Evolutionary conservation across 2,113 vertebrate species (phyloP).

Genomic region (Sapayoa aenigma): DNA sequence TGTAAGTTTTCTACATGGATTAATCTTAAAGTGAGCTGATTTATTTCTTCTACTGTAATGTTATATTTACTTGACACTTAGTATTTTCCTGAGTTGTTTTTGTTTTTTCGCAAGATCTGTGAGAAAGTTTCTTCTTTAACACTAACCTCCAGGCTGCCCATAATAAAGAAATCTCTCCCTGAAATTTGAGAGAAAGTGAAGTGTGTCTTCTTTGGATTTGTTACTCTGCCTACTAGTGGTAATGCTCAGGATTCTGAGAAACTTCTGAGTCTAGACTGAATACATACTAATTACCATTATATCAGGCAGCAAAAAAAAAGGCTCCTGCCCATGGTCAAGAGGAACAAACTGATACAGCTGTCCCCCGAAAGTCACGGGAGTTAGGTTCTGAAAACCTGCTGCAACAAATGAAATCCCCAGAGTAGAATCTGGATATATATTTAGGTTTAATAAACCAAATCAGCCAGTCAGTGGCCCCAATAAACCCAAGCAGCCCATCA

Average conservation of each 20-base stretch:
- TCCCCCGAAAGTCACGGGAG: too few species aligned
- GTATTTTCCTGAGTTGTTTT: neutral
- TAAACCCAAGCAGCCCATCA: too few species aligned
- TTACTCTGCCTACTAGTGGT: neutral
- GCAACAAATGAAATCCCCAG: too few species aligned
- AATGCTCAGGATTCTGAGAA: neutral
- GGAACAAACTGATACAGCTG: neutral
- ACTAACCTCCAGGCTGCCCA: neutral
- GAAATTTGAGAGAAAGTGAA: neutral
- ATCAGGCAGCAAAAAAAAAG: neutral
- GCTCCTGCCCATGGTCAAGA: neutral
- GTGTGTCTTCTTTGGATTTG: neutral
- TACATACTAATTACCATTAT: neutral
- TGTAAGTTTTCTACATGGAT: neutral
- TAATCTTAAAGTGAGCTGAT: neutral
- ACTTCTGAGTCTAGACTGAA: neutral
- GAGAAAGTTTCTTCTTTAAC: neutral
- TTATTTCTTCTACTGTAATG: neutral
- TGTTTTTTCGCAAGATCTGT: neutral
- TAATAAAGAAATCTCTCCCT: neutral
- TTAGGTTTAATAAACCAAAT: too few species aligned
- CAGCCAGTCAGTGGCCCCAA: too few species aligned
- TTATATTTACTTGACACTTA: neutral
- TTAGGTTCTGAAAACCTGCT: too few species aligned
- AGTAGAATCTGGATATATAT: too few species aligned